Evolutionary conservation across 2,888 invertebrate genomes (phyloP).

Genomic region (Agonopterix subpropinquella): DNA sequence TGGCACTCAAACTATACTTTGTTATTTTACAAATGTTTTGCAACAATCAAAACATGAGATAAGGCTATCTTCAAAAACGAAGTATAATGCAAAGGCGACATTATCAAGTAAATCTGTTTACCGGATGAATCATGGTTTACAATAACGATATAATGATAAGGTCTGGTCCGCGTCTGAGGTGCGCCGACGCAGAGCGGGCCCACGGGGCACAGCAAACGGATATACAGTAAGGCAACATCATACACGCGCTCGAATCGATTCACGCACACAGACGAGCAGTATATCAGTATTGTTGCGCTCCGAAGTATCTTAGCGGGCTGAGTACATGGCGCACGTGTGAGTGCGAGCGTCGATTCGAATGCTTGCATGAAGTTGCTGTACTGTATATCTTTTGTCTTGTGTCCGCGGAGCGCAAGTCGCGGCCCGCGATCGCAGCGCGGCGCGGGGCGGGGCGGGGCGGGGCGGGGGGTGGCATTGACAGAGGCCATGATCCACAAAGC

Average conservation of each 20-base stretch:
- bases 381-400: too few relatives aligned
- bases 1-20: too few relatives aligned
- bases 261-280: neutral
- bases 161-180: constrained; percentile 20
- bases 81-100: constrained; percentile 1
- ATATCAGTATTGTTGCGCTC: too few relatives aligned
- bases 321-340: too few relatives aligned
- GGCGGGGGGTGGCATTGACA: constrained; percentile 59
- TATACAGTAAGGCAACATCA: too few relatives aligned
- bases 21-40: too few relatives aligned
- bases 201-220: constrained; percentile 11
- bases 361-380: too few relatives aligned
- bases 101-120: constrained; percentile 24
- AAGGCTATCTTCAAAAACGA: too few relatives aligned
- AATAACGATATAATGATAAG: constrained; percentile 30
- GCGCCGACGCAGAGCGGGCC: neutral
- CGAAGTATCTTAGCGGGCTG: too few relatives aligned
- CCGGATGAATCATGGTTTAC: constrained; percentile 32
- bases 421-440: constrained; percentile 1
- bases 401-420: constrained; percentile 11
- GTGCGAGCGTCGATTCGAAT: too few relatives aligned
- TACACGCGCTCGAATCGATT: too few relatives aligned
- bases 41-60: too few relatives aligned
- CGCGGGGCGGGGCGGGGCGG: constrained; percentile 16
- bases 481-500: constrained; percentile 59